A percentile compares a stretch with the other conserved stretches of the same genome.
These are phyloP conservation scores for Orthosia gracilis DNA, from an alignment of 2,888 invertebrate genomes.

Conservation along the genomic window DNA sequence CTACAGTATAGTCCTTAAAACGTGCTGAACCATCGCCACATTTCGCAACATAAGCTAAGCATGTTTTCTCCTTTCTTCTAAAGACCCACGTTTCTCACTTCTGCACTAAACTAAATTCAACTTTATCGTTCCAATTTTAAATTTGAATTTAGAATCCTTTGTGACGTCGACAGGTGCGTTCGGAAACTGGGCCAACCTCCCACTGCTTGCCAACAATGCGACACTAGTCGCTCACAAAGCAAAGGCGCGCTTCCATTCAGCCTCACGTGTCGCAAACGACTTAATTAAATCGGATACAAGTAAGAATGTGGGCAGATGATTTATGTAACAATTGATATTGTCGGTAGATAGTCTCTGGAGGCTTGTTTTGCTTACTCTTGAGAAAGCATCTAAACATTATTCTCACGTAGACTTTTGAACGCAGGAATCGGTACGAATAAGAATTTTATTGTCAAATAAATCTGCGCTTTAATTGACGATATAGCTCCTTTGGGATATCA, in stretches of 20 bases:
- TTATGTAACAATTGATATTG: constrained; percentile 74
- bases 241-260: constrained; percentile 80
- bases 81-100: constrained; percentile 73
- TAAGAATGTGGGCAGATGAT: constrained; percentile 85
- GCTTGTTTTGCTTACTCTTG: constrained; percentile 64
- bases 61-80: constrained; percentile 43
- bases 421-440: neutral
- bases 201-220: constrained; percentile 88
- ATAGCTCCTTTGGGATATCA: neutral
- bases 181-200: constrained; percentile 84
- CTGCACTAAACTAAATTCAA: constrained; percentile 62
- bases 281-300: constrained; percentile 88
- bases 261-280: constrained; percentile 87
- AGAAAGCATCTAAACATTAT: constrained; percentile 59
- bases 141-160: constrained; percentile 65
- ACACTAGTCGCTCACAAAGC: constrained; percentile 74
- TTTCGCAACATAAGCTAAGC: constrained; percentile 40
- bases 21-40: neutral
- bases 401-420: constrained; percentile 60
- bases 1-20: neutral
- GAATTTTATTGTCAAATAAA: constrained; percentile 13
- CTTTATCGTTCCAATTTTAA: constrained; percentile 69
- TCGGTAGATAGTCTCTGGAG: constrained; percentile 63
- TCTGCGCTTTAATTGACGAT: neutral
- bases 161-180: constrained; percentile 86